Conservation (phyloP, 2,113 vertebrate genomes). For the Elachura formosa region DNA sequence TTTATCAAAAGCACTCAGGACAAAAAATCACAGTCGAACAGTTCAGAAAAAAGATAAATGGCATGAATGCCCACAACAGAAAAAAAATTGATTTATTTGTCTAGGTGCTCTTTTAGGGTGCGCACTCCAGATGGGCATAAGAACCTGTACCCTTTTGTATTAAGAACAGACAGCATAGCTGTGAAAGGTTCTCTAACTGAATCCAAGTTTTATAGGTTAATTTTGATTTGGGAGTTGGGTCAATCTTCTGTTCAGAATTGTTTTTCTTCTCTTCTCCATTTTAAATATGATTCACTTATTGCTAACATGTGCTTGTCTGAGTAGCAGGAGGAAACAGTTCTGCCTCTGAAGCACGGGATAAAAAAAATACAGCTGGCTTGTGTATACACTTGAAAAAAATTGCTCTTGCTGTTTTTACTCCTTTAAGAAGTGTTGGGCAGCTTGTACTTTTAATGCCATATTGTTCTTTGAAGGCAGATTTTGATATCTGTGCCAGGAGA, state of each 20-base stretch:
- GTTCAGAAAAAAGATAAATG: not conserved
- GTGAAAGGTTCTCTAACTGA: not conserved
- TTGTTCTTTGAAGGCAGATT: conserved; percentile 51
- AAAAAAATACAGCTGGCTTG: conserved; percentile 51
- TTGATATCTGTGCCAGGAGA: conserved; percentile 43
- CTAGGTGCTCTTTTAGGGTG: not conserved
- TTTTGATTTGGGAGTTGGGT: conserved; percentile 16
- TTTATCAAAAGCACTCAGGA: not conserved
- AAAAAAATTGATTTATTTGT: not conserved
- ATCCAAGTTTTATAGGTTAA: not conserved
- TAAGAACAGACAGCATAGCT: not conserved
- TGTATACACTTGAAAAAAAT: conserved; percentile 31
- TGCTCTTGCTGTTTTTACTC: not conserved
- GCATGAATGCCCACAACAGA: not conserved
- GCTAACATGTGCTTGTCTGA: conserved; percentile 47
- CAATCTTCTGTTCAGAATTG: conserved; percentile 7
- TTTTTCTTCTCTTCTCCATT: conserved; percentile 39
- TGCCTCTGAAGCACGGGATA: conserved; percentile 18
- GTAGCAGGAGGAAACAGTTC: conserved; percentile 41
- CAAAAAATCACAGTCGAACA: not conserved
- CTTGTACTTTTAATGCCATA: conserved; percentile 50
- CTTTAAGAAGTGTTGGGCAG: conserved; percentile 60
- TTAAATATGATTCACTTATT: conserved; percentile 57
- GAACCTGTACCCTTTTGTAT: not conserved
- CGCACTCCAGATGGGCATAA: not conserved